phyloP scores from a whole-genome alignment of 2,888 invertebrate genomes.

The Orthonevra nobilis region DNA sequence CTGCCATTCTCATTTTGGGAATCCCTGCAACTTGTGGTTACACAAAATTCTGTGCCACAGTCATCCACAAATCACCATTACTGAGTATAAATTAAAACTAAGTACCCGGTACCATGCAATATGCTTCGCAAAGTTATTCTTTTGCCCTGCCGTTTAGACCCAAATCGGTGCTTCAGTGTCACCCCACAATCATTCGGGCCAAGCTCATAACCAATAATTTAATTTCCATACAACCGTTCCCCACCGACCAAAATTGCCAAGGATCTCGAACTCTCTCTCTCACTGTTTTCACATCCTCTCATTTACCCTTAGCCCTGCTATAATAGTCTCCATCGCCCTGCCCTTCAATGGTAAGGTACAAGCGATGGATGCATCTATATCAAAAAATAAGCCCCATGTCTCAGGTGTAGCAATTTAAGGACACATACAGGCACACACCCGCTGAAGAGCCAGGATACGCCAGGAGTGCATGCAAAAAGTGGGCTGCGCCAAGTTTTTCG shows the following conservation, averaged over 20 bases:
- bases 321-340: too few relatives aligned
- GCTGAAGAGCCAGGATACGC: too few relatives aligned
- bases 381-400: slow-evolving; percentile 70
- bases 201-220: slow-evolving; percentile 70
- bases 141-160: slow-evolving; percentile 55
- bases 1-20: slow-evolving; percentile 35
- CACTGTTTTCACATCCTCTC: slow-evolving; percentile 28
- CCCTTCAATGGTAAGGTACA: slow-evolving; percentile 8
- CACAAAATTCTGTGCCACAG: slow-evolving; percentile 53
- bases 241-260: slow-evolving; percentile 22
- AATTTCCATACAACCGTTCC: slow-evolving; percentile 62
- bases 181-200: slow-evolving; percentile 52
- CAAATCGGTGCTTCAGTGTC: slow-evolving; percentile 35
- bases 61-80: slow-evolving; percentile 65
- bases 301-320: slow-evolving; percentile 17
- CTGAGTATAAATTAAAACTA: slow-evolving; percentile 64
- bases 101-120: slow-evolving; percentile 55
- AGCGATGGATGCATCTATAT: slow-evolving; percentile 67
- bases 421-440: slow-evolving; percentile 28
- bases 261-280: slow-evolving; percentile 15
- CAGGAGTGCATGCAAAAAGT: slow-evolving; percentile 51
- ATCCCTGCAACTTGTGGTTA: slow-evolving; percentile 57
- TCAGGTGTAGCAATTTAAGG: slow-evolving; percentile 70
- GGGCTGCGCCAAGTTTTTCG: slow-evolving; percentile 49
- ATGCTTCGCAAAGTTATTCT: slow-evolving; percentile 59